phyloP scores from a whole-genome alignment of 2,888 invertebrate genomes.

The Coenonympha arcania region DNA sequence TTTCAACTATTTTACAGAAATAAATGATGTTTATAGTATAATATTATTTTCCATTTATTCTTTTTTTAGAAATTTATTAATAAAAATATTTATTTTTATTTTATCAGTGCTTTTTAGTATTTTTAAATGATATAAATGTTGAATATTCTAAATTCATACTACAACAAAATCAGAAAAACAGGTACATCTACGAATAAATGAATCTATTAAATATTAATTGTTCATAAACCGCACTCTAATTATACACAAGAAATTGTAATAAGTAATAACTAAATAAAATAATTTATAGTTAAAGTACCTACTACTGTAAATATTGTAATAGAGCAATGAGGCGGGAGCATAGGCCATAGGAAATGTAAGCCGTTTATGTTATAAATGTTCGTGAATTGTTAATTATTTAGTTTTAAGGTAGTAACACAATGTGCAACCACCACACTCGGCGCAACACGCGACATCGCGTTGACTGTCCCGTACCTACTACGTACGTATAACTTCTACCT shows the following conservation, averaged over 20 bases:
- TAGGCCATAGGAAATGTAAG: constrained; percentile 7
- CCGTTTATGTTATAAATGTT: constrained; percentile 16
- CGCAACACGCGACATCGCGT: no score
- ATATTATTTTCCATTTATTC: no score
- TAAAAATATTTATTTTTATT: not conserved
- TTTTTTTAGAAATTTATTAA: not conserved
- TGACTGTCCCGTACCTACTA: no score
- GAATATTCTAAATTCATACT: not conserved
- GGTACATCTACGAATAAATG: no score
- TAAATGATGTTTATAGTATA: no score
- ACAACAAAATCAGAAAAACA: not conserved
- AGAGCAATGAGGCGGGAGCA: not conserved
- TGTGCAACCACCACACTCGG: no score
- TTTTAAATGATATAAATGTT: no score
- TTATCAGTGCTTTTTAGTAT: not conserved
- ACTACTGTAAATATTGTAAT: constrained; percentile 10
- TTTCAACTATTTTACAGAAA: no score
- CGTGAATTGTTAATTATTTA: constrained; percentile 17
- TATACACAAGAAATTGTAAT: constrained; percentile 3
- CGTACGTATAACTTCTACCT: no score
- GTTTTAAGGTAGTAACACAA: constrained; percentile 11
- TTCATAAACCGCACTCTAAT: not conserved
- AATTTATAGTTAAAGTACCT: not conserved
- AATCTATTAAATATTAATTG: not conserved
- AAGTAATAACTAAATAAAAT: not conserved